Percentiles rank a stretch among this genome's conserved stretches.
phyloP scores from a whole-genome alignment of 2,888 invertebrate genomes.

The Drosophila borealis region DNA sequence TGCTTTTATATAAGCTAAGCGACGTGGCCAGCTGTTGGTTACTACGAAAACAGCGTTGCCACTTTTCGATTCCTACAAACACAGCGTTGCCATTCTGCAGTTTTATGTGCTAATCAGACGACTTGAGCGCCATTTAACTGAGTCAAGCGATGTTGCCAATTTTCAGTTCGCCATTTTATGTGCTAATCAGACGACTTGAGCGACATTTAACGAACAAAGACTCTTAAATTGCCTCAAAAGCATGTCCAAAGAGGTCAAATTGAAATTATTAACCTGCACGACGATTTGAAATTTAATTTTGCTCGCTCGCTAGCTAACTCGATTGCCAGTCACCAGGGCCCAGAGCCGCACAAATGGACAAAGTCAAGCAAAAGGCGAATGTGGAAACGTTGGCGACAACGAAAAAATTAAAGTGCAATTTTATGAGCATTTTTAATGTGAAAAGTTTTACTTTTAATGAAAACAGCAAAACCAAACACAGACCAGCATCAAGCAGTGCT shows the following conservation, averaged over 20 bases:
- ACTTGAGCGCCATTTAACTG: neutral
- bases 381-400: slow-evolving; percentile 33
- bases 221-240: slow-evolving; percentile 32
- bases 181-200: slow-evolving; percentile 4
- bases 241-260: slow-evolving; percentile 68
- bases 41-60: neutral
- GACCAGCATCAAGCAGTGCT: slow-evolving; percentile 46
- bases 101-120: neutral
- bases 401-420: slow-evolving; percentile 73
- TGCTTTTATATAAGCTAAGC: neutral
- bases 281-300: slow-evolving; percentile 76
- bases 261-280: slow-evolving; percentile 71
- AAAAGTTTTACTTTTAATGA: slow-evolving; percentile 73
- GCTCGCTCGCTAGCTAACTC: slow-evolving; percentile 12
- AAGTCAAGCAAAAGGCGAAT: slow-evolving; percentile 54
- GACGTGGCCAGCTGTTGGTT: neutral
- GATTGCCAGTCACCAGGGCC: slow-evolving; percentile 5
- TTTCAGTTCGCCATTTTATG: slow-evolving; percentile 4
- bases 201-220: slow-evolving; percentile 14
- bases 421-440: slow-evolving; percentile 79
- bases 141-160: slow-evolving; percentile 1
- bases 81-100: neutral
- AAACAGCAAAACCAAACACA: slow-evolving; percentile 40
- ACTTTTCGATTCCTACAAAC: no score
- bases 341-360: slow-evolving; percentile 38